Evolutionary conservation across 2,888 invertebrate species (phyloP), one percentile per base, ranked within the genome.

Genomic region (Troilus luridus): DNA sequence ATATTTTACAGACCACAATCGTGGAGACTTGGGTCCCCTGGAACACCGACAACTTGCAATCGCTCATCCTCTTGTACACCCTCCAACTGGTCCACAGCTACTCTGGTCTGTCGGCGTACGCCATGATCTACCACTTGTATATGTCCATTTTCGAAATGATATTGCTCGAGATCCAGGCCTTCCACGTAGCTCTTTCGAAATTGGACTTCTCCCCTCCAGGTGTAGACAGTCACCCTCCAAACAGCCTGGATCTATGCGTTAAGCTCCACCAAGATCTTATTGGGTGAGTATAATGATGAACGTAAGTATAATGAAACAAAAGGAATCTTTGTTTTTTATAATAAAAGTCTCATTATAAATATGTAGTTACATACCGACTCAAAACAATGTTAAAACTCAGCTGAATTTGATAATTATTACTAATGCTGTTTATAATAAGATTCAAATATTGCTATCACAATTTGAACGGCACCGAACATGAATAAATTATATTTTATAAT

Each of bases 161-260:
- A 41, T 41, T 88, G 9, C 88, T 88, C 19, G 58, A 88, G 41
- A 62, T 88, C 41, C 19, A 88, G 27, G 59, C 60, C 11, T 62
- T 88, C 60, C 59, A 88, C 17, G 11, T 60, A 88, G 88, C 88
- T 19, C 56, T 88, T 6, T 59, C 88, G 10, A 88, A 88, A 41
- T 19, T 88, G 58, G 88, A 88, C 27, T 88, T 88, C 88, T 60
- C 88, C 21, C 62, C 88, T 1, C 88, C 88, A 8, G 60, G 88
- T 19, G 88, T 88, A 7, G 88, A 58, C 3, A 11, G 88, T n/a
- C 56, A 59, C 7, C 58, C 58, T 24, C 56, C 56, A 14, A 10
- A 17, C n/a, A 88, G 21, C 1, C 88, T 88, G 3, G 21, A 24
- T 27, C 21, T 62, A 17, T 88, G 88, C 19, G 62, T 88, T 19